Base-by-base conservation (phyloP, 2,113 vertebrate species). In the Climacteris rufus region DNA sequence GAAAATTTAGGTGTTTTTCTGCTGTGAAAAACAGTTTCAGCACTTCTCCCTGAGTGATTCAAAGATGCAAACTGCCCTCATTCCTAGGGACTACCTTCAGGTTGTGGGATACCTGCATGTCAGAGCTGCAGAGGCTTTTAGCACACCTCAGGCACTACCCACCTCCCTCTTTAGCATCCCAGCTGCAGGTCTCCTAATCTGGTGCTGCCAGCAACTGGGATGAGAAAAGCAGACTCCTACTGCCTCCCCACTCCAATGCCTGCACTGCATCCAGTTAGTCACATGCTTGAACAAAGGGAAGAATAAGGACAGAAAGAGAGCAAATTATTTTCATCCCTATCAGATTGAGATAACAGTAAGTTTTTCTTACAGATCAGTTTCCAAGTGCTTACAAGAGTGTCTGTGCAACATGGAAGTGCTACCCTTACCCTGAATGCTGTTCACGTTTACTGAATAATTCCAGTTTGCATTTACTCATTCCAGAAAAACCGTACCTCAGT, bases 91-190 rank as follows among this genome's bases (percentile, higher is more conserved):
- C 59, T 13, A 13, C n/a, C 40, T 25, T 28, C 33, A 27, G 28
- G 15, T 0, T 54, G 5, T 2, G 1, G 66, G 10, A 37, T 8
- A 19, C 7, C 10, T 5, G 2, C 2, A 5, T 28, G 16, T 10
- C 44, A 14, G 42, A 78, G 60, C 42, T 40, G 5, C 0, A n/a
- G 25, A 40, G 5, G 30, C 24, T 31, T 75, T 15, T 57, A 44
- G 40, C 30, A 52, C 35, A 31, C 2, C 18, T 10, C 70, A 30
- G 53, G 23, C 7, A 11, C 33, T 71, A 30, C 10, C 9, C 3
- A 1, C 12, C 23, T 66, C 10, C 20, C 18, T 21, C 20, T 57
- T 59, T 0, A 30, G 30, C 25, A 54, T 2, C 28, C 8, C 3
- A 9, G 7, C 57, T 68, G 27, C 28, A 28, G 9, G 15, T 10